A percentile compares a stretch with the other conserved stretches of the same genome.
Conservation (phyloP, 2,113 vertebrate species). For the Phalacrocorax pelagicus region DNA sequence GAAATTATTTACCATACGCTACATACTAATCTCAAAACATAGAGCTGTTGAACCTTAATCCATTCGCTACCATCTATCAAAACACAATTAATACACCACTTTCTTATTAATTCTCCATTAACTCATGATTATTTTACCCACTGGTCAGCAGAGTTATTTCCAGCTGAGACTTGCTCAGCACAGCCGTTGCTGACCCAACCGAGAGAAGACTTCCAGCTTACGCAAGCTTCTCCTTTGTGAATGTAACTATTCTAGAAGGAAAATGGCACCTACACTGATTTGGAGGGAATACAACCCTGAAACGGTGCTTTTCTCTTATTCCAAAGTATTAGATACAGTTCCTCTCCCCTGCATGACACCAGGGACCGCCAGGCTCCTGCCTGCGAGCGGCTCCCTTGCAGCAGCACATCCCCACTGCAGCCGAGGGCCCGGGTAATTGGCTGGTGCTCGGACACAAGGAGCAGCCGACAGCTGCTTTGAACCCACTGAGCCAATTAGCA, state of each 20-base stretch:
- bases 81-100: neutral
- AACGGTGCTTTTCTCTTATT: neutral
- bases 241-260: fast-evolving
- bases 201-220: neutral
- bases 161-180: neutral
- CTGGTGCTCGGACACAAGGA: neutral
- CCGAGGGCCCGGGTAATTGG: neutral
- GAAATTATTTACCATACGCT: neutral
- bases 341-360: neutral
- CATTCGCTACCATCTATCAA: neutral
- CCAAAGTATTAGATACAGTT: fast-evolving
- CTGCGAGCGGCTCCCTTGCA: neutral
- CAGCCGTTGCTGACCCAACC: neutral
- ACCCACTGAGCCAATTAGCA: neutral
- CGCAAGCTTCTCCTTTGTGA: neutral
- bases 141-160: neutral
- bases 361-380: neutral
- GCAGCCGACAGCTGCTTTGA: conserved; percentile 32
- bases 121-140: neutral
- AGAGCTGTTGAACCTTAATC: neutral
- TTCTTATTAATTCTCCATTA: neutral
- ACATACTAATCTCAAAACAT: neutral
- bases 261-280: neutral
- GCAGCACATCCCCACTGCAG: neutral
- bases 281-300: neutral